These are phyloP conservation scores for Halcyon malimbica DNA, from an alignment of 2,113 vertebrate genomes.

Conservation along the genomic window DNA sequence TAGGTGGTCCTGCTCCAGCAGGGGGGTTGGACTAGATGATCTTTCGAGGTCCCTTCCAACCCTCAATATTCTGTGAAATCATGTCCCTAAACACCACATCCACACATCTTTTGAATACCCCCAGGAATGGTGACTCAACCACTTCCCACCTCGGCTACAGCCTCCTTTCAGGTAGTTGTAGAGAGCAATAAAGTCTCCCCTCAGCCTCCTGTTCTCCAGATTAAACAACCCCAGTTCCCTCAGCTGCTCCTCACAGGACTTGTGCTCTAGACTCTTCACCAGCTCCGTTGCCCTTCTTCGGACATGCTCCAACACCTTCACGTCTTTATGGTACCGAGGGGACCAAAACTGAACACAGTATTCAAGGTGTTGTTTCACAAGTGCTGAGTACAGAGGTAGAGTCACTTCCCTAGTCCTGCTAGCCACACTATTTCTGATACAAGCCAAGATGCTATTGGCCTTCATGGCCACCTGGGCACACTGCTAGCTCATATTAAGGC, in stretches of 20 bases:
- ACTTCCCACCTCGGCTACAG: background rate
- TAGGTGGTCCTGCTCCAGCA: too few species aligned
- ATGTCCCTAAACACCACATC: background rate
- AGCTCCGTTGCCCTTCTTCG: background rate
- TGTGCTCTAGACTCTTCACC: background rate
- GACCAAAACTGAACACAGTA: background rate
- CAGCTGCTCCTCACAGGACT: background rate
- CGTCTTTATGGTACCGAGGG: background rate
- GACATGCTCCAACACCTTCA: background rate
- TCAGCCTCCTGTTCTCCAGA: background rate
- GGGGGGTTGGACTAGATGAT: too few species aligned
- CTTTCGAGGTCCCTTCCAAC: too few species aligned
- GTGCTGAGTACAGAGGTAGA: background rate
- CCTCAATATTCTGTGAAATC: too few species aligned
- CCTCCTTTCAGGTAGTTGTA: background rate
- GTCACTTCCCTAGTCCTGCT: background rate
- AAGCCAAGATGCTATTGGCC: background rate
- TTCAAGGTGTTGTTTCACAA: fast-evolving
- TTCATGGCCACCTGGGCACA: background rate
- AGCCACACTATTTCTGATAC: background rate
- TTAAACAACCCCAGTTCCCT: background rate
- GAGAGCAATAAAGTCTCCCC: too few species aligned
- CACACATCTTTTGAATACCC: background rate
- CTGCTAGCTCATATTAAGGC: background rate
- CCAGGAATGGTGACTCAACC: background rate